phyloP scores from a whole-genome alignment of 2,113 vertebrate species.

The Prionailurus viverrinus region DNA sequence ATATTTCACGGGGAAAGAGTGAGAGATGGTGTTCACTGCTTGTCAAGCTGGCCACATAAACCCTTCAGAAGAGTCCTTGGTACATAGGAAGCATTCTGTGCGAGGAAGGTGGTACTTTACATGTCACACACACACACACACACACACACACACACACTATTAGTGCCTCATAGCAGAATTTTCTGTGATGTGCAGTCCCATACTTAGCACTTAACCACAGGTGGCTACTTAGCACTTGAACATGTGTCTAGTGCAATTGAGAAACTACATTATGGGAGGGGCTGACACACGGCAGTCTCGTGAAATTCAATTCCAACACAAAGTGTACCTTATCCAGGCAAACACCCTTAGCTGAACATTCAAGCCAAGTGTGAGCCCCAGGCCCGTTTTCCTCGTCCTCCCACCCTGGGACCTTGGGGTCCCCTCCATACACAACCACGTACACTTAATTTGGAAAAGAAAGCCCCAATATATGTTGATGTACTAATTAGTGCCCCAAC shows the following conservation, averaged over 20 bases:
- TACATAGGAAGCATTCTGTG: neutral
- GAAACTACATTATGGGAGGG: neutral
- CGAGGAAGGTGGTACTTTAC: neutral
- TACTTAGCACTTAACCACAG: neutral
- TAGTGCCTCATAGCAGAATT: neutral
- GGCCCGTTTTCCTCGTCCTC: constrained; percentile 82
- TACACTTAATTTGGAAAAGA: constrained; percentile 89
- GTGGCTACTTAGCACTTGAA: neutral
- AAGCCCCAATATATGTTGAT: constrained; percentile 87
- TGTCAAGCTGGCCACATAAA: neutral
- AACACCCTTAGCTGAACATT: constrained; percentile 90
- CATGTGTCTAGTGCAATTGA: neutral
- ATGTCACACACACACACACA: neutral
- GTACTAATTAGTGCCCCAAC: constrained; percentile 89
- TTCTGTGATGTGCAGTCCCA: neutral
- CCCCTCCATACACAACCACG: constrained; percentile 90
- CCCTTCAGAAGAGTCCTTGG: neutral
- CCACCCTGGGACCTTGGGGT: constrained; percentile 88
- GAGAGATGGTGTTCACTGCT: neutral
- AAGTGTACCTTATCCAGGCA: constrained; percentile 88
- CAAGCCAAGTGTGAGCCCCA: constrained; percentile 90
- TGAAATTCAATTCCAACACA: neutral
- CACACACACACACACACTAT: neutral
- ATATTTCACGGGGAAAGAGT: neutral
- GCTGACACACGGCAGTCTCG: neutral